Conservation (phyloP, 2,113 vertebrate genomes). For the Climacteris rufus region DNA sequence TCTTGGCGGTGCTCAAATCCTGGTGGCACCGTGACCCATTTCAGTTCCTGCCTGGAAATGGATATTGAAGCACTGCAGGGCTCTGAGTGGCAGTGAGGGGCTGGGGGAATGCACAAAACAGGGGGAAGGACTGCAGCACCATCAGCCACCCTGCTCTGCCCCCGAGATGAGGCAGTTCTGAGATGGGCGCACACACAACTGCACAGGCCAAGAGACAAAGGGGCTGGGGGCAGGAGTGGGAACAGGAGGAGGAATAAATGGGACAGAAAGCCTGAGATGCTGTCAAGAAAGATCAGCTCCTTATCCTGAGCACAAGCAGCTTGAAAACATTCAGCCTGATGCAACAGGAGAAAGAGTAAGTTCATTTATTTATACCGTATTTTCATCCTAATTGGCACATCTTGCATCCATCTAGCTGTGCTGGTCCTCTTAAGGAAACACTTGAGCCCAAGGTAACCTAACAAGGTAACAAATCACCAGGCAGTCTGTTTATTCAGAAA, state of each 20-base stretch:
- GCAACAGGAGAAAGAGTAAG: not conserved
- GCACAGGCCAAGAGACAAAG: not conserved
- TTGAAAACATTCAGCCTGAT: slow-evolving; percentile 11
- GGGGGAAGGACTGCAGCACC: not conserved
- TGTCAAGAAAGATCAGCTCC: not conserved
- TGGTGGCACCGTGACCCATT: slow-evolving; percentile 17
- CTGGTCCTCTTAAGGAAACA: slow-evolving; percentile 18
- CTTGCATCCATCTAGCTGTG: slow-evolving; percentile 22
- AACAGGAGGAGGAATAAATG: not conserved
- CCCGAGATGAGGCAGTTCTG: not conserved
- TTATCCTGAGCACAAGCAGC: not conserved
- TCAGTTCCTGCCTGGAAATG: not conserved
- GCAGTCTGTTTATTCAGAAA: slow-evolving; percentile 28
- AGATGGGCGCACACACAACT: not conserved
- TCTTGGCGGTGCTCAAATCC: accelerated
- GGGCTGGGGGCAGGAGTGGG: not conserved
- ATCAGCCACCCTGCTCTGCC: not conserved
- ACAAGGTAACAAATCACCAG: slow-evolving; percentile 52
- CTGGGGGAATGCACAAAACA: accelerated
- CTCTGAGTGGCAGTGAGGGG: not conserved
- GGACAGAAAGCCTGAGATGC: not conserved
- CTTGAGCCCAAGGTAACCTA: slow-evolving; percentile 32
- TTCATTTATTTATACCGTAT: slow-evolving; percentile 41
- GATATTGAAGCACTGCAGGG: not conserved
- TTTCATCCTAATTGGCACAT: slow-evolving; percentile 49